A percentile compares a stretch with the other conserved stretches of the same genome.
These are phyloP conservation scores for Aphelenchoides fujianensis DNA, from an alignment of 1,140 invertebrate species.

Conservation along the genomic window DNA sequence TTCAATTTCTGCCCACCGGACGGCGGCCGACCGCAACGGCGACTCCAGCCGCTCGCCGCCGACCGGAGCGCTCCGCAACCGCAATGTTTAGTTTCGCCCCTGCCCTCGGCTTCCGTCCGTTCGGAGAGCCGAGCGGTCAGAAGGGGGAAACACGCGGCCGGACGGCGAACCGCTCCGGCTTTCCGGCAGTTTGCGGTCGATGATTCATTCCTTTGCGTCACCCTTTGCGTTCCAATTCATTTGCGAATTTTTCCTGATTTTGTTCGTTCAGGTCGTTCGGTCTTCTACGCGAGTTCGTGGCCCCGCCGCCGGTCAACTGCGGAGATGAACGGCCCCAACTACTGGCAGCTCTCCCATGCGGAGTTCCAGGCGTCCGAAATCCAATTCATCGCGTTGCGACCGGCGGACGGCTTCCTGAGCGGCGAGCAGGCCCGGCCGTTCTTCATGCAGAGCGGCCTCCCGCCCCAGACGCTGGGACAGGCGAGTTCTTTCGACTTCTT, in stretches of 20 bases:
- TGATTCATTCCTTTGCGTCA: neutral
- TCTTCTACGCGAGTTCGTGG: neutral
- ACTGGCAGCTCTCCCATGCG: conserved; percentile 20
- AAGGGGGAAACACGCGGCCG: neutral
- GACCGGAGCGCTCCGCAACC: no score
- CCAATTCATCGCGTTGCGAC: conserved; percentile 43
- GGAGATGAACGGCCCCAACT: neutral
- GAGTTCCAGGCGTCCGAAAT: conserved; percentile 36
- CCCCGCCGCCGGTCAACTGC: neutral
- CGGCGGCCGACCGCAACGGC: no score
- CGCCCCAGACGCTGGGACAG: conserved; percentile 33
- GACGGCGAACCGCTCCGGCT: no score
- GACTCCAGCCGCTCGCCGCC: no score
- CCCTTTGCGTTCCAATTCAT: neutral
- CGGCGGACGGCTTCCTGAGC: conserved; percentile 34
- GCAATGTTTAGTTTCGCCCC: no score
- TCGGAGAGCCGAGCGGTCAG: neutral
- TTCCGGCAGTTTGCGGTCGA: no score
- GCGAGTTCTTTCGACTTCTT: conserved; percentile 13
- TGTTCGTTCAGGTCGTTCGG: neutral
- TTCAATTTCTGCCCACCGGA: no score
- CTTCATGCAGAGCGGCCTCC: conserved; percentile 44
- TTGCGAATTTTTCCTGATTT: neutral
- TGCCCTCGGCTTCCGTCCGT: neutral
- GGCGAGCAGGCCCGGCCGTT: conserved; percentile 46